Evolutionary conservation across 2,888 invertebrate species (phyloP).

Genomic region (Oegoconia quadripuncta): DNA sequence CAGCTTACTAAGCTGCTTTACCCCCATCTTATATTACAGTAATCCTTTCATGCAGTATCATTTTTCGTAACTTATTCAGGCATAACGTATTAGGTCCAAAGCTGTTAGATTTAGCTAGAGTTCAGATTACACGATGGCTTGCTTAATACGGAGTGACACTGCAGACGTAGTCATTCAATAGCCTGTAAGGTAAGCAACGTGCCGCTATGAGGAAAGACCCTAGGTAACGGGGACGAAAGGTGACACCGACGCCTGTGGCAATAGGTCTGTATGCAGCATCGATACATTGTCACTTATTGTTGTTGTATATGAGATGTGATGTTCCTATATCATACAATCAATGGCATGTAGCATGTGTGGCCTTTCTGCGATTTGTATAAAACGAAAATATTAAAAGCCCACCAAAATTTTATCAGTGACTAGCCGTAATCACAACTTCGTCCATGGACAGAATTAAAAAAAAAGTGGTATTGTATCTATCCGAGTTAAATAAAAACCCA

Average conservation of each 20-base stretch:
- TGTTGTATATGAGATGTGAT: constrained; percentile 13
- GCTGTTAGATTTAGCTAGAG: constrained; percentile 64
- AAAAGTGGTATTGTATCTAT: no score
- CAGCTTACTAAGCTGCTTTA: constrained; percentile 7
- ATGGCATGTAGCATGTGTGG: not conserved
- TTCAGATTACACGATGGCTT: constrained; percentile 68
- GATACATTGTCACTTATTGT: constrained; percentile 26
- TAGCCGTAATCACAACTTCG: no score
- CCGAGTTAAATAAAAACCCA: no score
- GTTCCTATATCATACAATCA: constrained; percentile 2
- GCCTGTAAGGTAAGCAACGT: constrained; percentile 57
- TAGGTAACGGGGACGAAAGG: constrained; percentile 63
- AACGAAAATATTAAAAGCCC: no score
- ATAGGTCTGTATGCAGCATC: constrained; percentile 44
- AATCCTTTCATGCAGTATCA: constrained; percentile 35
- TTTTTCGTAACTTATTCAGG: constrained; percentile 58
- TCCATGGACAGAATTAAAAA: no score
- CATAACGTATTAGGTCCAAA: constrained; percentile 59
- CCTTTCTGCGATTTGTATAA: no score
- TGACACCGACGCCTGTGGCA: constrained; percentile 68
- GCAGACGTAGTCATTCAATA: constrained; percentile 72
- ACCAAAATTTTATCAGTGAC: no score
- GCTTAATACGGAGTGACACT: constrained; percentile 65
- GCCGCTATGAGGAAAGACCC: constrained; percentile 61
- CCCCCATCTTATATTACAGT: constrained; percentile 10